These are phyloP conservation scores for Platyscapa corneri DNA, from an alignment of 1,140 invertebrate species.

Conservation along the genomic window DNA sequence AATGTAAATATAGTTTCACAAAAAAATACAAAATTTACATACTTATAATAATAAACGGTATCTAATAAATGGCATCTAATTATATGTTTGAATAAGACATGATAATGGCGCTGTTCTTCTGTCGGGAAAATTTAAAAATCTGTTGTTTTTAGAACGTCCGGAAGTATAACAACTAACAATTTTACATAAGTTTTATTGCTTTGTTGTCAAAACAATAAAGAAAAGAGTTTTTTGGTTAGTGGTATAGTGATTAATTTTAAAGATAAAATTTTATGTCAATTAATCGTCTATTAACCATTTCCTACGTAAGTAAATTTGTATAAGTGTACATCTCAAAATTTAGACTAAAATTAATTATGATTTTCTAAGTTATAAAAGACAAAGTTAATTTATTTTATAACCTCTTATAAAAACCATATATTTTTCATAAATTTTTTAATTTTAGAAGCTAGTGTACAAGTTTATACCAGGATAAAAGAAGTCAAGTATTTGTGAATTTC, in stretches of 20 bases:
- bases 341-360: too few species aligned
- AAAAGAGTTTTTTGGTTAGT: too few species aligned
- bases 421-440: neutral
- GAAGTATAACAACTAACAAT: neutral
- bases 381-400: neutral
- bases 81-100: neutral
- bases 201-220: constrained; percentile 4
- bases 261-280: neutral
- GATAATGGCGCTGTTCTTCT: neutral
- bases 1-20: too few species aligned
- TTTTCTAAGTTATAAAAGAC: too few species aligned
- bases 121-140: neutral
- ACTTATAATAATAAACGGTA: too few species aligned
- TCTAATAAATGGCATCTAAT: too few species aligned
- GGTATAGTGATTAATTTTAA: too few species aligned
- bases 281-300: too few species aligned
- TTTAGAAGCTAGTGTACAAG: neutral
- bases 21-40: too few species aligned
- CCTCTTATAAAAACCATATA: neutral
- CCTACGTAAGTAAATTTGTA: neutral
- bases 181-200: neutral
- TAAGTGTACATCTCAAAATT: too few species aligned
- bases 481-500: neutral
- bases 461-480: neutral
- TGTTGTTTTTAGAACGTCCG: neutral